Evolutionary conservation across 2,888 invertebrate genomes (phyloP), one percentile per base, ranked within the genome.

Genomic region (Drosophila melanosoma): DNA sequence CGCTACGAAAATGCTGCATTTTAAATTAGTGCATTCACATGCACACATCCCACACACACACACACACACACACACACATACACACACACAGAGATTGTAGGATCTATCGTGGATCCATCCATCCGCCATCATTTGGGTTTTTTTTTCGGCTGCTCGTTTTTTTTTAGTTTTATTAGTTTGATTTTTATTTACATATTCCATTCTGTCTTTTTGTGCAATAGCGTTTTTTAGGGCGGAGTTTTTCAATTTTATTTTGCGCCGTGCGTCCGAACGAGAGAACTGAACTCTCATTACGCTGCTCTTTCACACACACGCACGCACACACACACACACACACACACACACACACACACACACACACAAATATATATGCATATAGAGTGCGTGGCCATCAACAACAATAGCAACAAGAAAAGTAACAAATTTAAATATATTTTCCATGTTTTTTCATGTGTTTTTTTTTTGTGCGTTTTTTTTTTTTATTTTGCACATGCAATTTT

Each of bases 171-270:
- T 87, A 89, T 84, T 89, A 84, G 88, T 79, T 87, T 79, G 79
- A 71, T 84, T 89, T 87, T 89, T 87, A 82, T 84, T 84, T 83
- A 82, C 87, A 82, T 73, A 71, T 54, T 52, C n/a, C 62, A 73
- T 75, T 72, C 75, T 54, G 48, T 61, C 57, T 74, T 75, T 70
- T 68, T 85, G 75, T 74, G 73, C 72, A 77, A 78, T 72, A 77
- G 70, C 79, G 79, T 81, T 78, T 91, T 92, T 92, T 90, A 90
- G 93, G 92, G 92, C 93, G 92, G 92, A 91, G 92, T 92, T 92
- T 92, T 92, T 92, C 90, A 89, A 88, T 91, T 92, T 91, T 91
- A 91, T 92, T 91, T 90, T 90, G 83, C 77, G 54, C 49, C 70
- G 61, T 72, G 82, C 75, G 80, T 70, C 61, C 67, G 85, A 83